Evolutionary conservation across 2,113 vertebrate species (phyloP).

Genomic region (Ranitomeya variabilis): DNA sequence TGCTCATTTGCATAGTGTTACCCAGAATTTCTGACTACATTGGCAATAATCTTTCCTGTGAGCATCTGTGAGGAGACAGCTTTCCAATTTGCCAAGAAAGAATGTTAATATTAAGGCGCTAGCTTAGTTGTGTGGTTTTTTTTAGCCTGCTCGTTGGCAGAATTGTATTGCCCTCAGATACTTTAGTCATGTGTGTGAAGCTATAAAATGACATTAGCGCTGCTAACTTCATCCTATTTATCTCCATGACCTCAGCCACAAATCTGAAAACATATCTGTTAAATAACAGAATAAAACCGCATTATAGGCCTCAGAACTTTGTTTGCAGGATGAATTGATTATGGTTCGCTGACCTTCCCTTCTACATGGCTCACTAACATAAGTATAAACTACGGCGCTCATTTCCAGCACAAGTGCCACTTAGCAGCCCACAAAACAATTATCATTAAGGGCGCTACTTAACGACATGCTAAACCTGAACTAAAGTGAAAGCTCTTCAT

Average conservation of each 20-base stretch:
- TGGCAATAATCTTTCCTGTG: constrained; percentile 23
- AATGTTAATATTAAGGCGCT: constrained; percentile 37
- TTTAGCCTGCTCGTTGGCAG: constrained; percentile 17
- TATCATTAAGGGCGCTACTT: constrained; percentile 50
- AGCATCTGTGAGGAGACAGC: constrained; percentile 16
- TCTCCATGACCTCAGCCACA: constrained; percentile 47
- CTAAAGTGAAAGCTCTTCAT: constrained; percentile 44
- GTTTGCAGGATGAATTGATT: constrained; percentile 50
- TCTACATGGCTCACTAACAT: constrained; percentile 45
- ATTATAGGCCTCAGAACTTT: constrained; percentile 49
- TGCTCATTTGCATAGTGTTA: constrained; percentile 27
- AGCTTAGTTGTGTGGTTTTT: constrained; percentile 34
- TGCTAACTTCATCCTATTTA: not conserved
- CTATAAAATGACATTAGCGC: constrained; percentile 30
- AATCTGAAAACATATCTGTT: constrained; percentile 48
- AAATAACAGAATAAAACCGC: constrained; percentile 51
- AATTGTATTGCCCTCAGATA: constrained; percentile 18
- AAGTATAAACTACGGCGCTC: constrained; percentile 40
- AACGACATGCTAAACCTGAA: constrained; percentile 28
- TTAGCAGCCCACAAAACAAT: constrained; percentile 54
- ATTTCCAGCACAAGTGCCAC: constrained; percentile 50
- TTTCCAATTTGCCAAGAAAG: constrained; percentile 34
- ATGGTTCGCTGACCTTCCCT: constrained; percentile 44
- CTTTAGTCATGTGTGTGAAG: constrained; percentile 20
- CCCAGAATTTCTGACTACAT: constrained; percentile 11